phyloP scores from a whole-genome alignment of 2,113 vertebrate genomes.

The Silurus asotus region DNA sequence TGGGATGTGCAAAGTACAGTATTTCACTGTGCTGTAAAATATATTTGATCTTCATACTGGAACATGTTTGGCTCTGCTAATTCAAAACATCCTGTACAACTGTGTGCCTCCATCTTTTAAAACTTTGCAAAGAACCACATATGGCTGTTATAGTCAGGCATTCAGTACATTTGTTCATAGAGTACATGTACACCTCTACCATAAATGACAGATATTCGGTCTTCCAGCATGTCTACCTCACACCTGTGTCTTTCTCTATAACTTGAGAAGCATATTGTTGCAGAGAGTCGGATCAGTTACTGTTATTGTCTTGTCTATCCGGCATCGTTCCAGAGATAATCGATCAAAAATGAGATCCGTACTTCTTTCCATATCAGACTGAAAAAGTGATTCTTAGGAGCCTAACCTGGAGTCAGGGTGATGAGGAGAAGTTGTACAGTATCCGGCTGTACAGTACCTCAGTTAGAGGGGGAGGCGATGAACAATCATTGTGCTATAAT shows the following conservation, averaged over 20 bases:
- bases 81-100: too few relatives aligned
- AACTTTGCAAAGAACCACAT: too few relatives aligned
- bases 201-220: background rate
- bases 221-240: background rate
- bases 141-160: too few relatives aligned
- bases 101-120: too few relatives aligned
- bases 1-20: too few relatives aligned
- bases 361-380: background rate
- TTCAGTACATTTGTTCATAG: too few relatives aligned
- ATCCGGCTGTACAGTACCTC: slow-evolving; percentile 34
- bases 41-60: too few relatives aligned
- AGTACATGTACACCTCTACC: too few relatives aligned
- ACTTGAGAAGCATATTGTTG: too few relatives aligned
- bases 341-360: background rate
- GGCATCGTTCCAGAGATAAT: background rate
- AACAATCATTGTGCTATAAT: slow-evolving; percentile 63
- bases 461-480: slow-evolving; percentile 42
- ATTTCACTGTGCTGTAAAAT: too few relatives aligned
- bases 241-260: background rate
- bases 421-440: slow-evolving; percentile 27
- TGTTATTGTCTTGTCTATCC: background rate
- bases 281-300: background rate
- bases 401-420: slow-evolving; percentile 7
- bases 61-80: too few relatives aligned
- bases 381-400: background rate